Conservation (phyloP, 2,797 vertebrate genomes). For the Platyrinchus mystaceus region DNA sequence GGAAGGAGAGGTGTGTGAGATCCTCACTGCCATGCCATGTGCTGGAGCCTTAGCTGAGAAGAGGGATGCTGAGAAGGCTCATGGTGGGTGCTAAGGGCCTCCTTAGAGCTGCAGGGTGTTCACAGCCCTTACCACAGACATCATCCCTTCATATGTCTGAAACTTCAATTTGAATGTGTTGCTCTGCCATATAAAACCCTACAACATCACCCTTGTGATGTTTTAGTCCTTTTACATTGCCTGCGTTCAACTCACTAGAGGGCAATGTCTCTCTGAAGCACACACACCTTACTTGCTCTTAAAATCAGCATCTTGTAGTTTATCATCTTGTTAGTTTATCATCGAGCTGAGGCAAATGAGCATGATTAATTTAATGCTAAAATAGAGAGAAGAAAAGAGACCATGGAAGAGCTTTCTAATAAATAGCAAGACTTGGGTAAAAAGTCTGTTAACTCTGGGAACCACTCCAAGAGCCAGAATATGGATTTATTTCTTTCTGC, state of each 20-base stretch:
- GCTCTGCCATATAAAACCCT: background rate
- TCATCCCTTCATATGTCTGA: background rate
- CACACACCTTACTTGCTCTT: background rate
- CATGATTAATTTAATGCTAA: background rate
- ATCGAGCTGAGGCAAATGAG: background rate
- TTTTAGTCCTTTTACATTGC: background rate
- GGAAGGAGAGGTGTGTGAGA: background rate
- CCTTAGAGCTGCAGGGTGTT: background rate
- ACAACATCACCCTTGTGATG: background rate
- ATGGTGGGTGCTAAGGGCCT: background rate
- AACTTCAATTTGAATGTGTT: background rate
- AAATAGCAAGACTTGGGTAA: background rate
- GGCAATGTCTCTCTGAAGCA: background rate
- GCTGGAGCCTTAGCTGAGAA: background rate
- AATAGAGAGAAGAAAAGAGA: background rate
- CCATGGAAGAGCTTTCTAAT: background rate
- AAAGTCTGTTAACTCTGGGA: background rate
- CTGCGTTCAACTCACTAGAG: conserved; percentile 31
- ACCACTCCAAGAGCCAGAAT: background rate
- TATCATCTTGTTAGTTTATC: background rate
- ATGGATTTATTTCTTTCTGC: conserved; percentile 1
- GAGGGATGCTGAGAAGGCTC: background rate
- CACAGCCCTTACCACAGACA: background rate
- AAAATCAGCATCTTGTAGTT: background rate
- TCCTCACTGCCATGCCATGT: background rate